Conservation (phyloP, 2,888 invertebrate genomes). For the Pollenia labialis region DNA sequence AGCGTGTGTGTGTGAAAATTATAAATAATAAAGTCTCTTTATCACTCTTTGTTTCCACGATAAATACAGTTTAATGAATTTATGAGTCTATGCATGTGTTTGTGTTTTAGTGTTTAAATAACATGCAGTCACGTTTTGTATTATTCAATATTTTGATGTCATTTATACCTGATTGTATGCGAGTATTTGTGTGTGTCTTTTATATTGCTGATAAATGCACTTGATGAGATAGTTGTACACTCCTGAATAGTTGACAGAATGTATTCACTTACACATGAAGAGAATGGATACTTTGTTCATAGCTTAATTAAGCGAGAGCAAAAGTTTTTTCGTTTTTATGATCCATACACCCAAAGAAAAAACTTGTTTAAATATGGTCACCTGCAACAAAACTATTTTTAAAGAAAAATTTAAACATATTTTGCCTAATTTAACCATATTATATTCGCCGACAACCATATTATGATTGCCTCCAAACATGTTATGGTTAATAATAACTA, state of each 20-base stretch:
- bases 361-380: too few species aligned
- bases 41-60: neutral
- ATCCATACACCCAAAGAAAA: too few species aligned
- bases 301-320: constrained; percentile 6
- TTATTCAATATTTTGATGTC: constrained; percentile 22
- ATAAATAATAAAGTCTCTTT: constrained; percentile 35
- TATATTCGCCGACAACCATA: too few species aligned
- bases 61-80: constrained; percentile 36
- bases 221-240: constrained; percentile 21
- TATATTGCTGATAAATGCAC: neutral
- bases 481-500: too few species aligned
- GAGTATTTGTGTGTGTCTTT: neutral
- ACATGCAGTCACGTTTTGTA: constrained; percentile 45
- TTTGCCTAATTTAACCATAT: too few species aligned
- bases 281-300: constrained; percentile 23
- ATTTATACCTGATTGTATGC: neutral
- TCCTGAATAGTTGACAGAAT: constrained; percentile 42
- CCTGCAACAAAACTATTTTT: too few species aligned
- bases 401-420: too few species aligned
- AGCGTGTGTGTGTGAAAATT: constrained; percentile 1
- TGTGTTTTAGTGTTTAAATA: neutral
- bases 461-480: too few species aligned
- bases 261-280: constrained; percentile 60
- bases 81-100: neutral
- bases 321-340: neutral